A percentile compares a stretch with the other conserved stretches of the same genome.
phyloP scores from a whole-genome alignment of 2,888 invertebrate species.

The Chymomyza procnemis region DNA sequence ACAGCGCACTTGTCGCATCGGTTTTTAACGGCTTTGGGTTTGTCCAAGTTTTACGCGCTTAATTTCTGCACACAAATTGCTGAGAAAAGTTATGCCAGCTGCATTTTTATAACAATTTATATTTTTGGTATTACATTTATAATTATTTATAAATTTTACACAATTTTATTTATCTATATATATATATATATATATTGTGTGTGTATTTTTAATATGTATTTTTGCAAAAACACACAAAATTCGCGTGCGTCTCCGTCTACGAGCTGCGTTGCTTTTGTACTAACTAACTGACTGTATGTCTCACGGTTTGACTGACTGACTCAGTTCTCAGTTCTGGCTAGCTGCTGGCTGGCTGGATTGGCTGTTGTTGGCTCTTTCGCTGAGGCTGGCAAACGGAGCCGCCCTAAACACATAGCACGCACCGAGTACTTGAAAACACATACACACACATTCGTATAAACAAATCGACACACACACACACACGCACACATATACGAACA shows the following conservation, averaged over 20 bases:
- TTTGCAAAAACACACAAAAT: conserved; percentile 25
- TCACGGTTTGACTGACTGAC: conserved; percentile 15
- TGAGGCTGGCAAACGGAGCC: conserved; percentile 49
- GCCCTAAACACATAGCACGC: conserved; percentile 38
- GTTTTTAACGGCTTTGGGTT: background rate
- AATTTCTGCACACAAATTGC: background rate
- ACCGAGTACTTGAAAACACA: conserved; percentile 26
- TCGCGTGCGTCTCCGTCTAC: conserved; percentile 35
- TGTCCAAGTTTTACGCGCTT: background rate
- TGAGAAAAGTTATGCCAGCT: background rate
- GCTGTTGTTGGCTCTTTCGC: conserved; percentile 5
- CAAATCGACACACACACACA: conserved; percentile 12
- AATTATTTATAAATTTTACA: background rate
- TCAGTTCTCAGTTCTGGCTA: conserved; percentile 23
- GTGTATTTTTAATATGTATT: background rate
- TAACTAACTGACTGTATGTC: conserved; percentile 43
- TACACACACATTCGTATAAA: conserved; percentile 2
- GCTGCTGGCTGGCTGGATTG: conserved; percentile 39
- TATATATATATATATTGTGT: too few species aligned
- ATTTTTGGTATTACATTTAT: background rate
- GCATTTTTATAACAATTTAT: background rate
- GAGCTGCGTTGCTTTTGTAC: conserved; percentile 29
- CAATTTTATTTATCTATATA: background rate
- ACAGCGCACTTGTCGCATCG: conserved; percentile 5
- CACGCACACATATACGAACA: background rate